Percentiles rank a stretch among this genome's conserved stretches.
Conservation (phyloP, 2,888 invertebrate genomes). For the Pachycephus smyrnensis region DNA sequence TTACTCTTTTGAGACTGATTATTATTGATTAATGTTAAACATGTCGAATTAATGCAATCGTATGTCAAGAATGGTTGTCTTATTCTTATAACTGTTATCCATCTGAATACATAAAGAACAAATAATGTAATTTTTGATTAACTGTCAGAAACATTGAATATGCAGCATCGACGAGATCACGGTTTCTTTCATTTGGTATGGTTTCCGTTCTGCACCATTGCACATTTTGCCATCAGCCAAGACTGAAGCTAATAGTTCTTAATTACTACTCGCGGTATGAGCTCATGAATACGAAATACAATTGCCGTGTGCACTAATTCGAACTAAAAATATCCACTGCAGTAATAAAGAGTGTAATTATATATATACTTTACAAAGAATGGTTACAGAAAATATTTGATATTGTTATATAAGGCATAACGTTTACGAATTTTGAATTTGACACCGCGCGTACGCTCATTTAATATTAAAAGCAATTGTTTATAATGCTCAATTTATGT, state of each 20-base stretch:
- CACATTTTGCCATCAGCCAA: not conserved
- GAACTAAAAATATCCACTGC: not conserved
- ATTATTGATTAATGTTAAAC: not conserved
- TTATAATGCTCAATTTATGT: not conserved
- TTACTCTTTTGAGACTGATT: not conserved
- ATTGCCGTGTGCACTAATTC: not conserved
- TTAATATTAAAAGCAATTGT: not conserved
- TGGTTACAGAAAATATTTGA: not conserved
- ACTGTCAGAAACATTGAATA: too few species aligned
- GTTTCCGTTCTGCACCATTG: not conserved
- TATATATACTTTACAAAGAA: not conserved
- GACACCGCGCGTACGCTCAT: not conserved
- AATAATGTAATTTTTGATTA: not conserved
- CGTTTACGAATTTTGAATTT: not conserved
- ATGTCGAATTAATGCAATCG: too few species aligned
- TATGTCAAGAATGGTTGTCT: not conserved
- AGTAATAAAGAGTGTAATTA: not conserved
- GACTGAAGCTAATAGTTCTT: not conserved
- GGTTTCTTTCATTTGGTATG: not conserved
- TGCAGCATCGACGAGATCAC: not conserved
- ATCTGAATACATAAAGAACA: not conserved
- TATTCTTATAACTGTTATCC: not conserved
- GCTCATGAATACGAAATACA: not conserved
- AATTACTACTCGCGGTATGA: not conserved
- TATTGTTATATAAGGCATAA: not conserved